These are phyloP conservation scores for Enteromius afrohamiltoni DNA, from an alignment of 2,797 vertebrate genomes.

Conservation along the genomic window DNA sequence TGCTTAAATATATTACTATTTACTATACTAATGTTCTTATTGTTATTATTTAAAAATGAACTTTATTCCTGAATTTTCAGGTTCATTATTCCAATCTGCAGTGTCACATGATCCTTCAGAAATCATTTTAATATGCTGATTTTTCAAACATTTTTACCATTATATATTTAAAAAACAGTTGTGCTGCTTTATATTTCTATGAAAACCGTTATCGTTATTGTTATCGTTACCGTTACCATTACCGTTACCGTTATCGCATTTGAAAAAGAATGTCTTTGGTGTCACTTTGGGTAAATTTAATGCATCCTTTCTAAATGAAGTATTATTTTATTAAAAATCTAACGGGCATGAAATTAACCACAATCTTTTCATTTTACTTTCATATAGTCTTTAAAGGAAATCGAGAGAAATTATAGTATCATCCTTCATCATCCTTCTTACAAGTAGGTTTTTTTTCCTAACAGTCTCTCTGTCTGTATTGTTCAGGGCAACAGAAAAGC, in stretches of 20 bases:
- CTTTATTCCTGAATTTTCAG: not conserved
- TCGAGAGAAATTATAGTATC: not conserved
- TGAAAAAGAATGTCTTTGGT: not conserved
- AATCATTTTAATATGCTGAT: not conserved
- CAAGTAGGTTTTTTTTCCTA: not conserved
- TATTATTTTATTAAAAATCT: not conserved
- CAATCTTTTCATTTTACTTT: not conserved
- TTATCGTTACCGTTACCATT: no score
- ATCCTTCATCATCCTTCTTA: slow-evolving; percentile 3
- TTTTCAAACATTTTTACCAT: not conserved
- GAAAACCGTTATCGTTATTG: no score
- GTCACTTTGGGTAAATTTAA: not conserved
- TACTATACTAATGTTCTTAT: not conserved
- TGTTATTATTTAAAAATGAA: not conserved
- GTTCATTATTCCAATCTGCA: not conserved
- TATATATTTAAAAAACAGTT: not conserved
- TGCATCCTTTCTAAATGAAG: not conserved
- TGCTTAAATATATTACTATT: no score
- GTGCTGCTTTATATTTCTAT: not conserved
- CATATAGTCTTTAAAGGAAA: not conserved
- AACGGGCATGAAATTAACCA: not conserved
- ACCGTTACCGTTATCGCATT: not conserved
- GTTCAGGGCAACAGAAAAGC: slow-evolving; percentile 38
- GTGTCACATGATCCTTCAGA: not conserved
- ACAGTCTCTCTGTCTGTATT: slow-evolving; percentile 4